Conservation (phyloP, 2,113 vertebrate genomes). For the Mustelus asterias region DNA sequence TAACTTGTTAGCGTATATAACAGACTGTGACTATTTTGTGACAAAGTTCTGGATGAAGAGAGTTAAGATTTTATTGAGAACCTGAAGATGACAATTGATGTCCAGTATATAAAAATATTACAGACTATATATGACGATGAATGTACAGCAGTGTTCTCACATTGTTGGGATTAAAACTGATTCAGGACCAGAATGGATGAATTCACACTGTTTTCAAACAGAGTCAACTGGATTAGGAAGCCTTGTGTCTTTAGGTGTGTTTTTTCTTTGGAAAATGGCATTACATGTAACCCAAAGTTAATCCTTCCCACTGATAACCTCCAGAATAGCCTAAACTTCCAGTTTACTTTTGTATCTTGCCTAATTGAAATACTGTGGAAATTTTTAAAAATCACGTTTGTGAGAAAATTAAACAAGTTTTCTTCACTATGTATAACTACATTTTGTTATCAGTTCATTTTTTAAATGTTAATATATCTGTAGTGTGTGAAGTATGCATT, state of each 20-base stretch:
- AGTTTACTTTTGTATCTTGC: slow-evolving; percentile 16
- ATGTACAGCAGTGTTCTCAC: not conserved
- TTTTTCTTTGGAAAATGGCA: not conserved
- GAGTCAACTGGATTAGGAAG: slow-evolving; percentile 4
- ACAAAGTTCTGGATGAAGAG: not conserved
- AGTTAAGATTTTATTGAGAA: not conserved
- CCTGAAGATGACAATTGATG: not conserved
- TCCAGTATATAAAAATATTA: slow-evolving; percentile 2
- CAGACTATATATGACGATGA: not conserved
- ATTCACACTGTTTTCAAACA: not conserved
- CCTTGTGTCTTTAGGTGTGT: not conserved
- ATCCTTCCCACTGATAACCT: not conserved
- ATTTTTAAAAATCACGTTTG: not conserved
- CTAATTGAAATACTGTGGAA: not conserved
- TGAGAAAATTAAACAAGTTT: not conserved
- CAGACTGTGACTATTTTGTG: not conserved
- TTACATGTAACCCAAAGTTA: not conserved
- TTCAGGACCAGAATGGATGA: slow-evolving; percentile 7
- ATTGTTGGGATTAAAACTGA: slow-evolving; percentile 20
- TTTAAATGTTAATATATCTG: not conserved
- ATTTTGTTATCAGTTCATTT: not conserved
- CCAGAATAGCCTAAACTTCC: not conserved
- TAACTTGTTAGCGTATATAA: not conserved
- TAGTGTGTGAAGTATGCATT: not conserved
- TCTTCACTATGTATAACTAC: not conserved